Percentiles rank a stretch among this genome's conserved stretches.
Conservation (phyloP, 2,113 vertebrate species). For the Alethe castanea region DNA sequence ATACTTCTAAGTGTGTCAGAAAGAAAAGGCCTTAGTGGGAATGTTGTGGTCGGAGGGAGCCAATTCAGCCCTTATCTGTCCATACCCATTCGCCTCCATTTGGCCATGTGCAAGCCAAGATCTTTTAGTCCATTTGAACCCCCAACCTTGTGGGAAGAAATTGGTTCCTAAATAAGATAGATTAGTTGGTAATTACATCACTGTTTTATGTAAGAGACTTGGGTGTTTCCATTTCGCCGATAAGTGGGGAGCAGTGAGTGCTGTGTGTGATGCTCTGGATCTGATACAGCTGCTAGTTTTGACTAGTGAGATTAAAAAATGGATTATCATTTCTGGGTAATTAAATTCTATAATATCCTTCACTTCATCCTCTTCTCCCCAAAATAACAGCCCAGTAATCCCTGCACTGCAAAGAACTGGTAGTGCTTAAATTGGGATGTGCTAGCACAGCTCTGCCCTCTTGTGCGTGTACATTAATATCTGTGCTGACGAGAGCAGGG, state of each 20-base stretch:
- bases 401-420: neutral
- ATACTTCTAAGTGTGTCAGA: neutral
- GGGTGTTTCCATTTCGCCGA: neutral
- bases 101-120: neutral
- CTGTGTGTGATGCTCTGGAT: neutral
- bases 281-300: neutral
- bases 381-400: neutral
- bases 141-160: neutral
- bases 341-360: neutral
- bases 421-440: neutral
- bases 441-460: conserved; percentile 38
- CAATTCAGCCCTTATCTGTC: neutral
- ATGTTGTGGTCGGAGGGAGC: neutral
- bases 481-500: neutral
- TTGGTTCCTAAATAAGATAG: neutral
- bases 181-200: neutral
- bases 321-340: neutral
- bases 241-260: neutral
- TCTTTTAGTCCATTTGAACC: neutral
- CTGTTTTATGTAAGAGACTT: neutral
- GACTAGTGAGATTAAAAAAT: neutral
- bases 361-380: neutral
- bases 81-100: accelerated
- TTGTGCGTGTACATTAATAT: neutral
- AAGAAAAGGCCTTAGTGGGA: neutral